phyloP scores from a whole-genome alignment of 2,888 invertebrate genomes.

The Tethea ocularis region DNA sequence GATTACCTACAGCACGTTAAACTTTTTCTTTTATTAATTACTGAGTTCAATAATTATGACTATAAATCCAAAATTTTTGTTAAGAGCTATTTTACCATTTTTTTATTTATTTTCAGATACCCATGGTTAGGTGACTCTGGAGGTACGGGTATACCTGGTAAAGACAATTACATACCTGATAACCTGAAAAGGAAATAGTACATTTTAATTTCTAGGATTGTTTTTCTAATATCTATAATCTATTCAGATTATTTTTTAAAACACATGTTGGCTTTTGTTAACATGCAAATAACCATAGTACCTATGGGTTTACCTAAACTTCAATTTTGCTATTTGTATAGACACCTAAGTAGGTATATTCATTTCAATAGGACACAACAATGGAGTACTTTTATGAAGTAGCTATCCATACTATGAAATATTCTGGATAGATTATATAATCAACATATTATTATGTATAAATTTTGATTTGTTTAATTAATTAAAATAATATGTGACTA shows the following conservation, averaged over 20 bases:
- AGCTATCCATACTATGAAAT: conserved; percentile 20
- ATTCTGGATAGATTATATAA: conserved; percentile 50
- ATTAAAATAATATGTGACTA: conserved; percentile 59
- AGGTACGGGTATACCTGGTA: conserved; percentile 90
- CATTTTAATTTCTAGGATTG: conserved; percentile 21
- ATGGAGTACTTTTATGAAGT: neutral
- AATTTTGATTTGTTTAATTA: conserved; percentile 40
- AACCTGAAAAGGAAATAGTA: conserved; percentile 78
- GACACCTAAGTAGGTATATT: too few relatives aligned
- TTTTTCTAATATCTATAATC: conserved; percentile 33
- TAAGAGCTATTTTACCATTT: conserved; percentile 5
- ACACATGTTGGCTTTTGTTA: too few relatives aligned
- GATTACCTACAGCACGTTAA: too few relatives aligned
- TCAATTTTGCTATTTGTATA: too few relatives aligned
- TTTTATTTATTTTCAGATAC: conserved; percentile 76
- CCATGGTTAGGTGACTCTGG: conserved; percentile 95
- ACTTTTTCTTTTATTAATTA: neutral
- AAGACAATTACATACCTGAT: conserved; percentile 92
- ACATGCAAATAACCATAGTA: too few relatives aligned
- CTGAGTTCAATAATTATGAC: too few relatives aligned
- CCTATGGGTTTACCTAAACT: too few relatives aligned
- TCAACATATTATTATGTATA: conserved; percentile 31
- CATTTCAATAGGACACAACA: neutral
- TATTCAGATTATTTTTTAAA: conserved; percentile 39
- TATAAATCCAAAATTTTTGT: too few relatives aligned